Evolutionary conservation across 2,113 vertebrate species (phyloP), one percentile per base, ranked within the genome.

Genomic region (Chloropsis hardwickii): DNA sequence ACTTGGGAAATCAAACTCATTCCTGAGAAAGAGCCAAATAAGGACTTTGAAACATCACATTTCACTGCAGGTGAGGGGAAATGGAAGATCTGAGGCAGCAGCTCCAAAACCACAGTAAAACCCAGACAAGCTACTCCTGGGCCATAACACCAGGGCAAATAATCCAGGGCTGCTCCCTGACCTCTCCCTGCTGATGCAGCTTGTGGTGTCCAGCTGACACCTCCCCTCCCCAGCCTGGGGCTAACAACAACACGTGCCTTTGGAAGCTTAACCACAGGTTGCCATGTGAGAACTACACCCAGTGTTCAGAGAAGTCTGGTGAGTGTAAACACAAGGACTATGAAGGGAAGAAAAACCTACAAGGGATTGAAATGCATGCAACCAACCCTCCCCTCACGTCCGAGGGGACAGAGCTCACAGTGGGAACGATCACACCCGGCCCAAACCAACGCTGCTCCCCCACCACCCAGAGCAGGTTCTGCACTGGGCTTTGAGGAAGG

Each of bases 11-110:
- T 64, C 51, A 65, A 81, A 84, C 69, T 77, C 56, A 29, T 66
- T 89, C 86, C 81, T 42, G 48, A 92, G 65, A 71, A 91, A 53
- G 84, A 87, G 78, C 78, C 72, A 64, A 88, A 72, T 31, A 76
- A 92, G 72, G 89, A 92, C 80, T 88, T 72, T 82, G 74, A 95
- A 95, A 91, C 70, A 81, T 65, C 86, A 50, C 53, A 81, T 92
- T 89, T 90, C 73, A 80, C 58, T 0, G 0, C 44, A 88, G 54
- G 45, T 39, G 47, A 72, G 67, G 35, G 44, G 70, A 65, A 86
- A 86, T 9, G 16, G 29, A 40, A 91, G 45, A 47, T 64, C 40
- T 19, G 33, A 74, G 31, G 47, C 37, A 77, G 47, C 53, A 58
- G 31, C 71, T 51, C 57, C 11, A 19, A 81, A 82, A 48, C 27